Evolutionary conservation across 2,888 invertebrate species (phyloP).

Genomic region (Unio delphinus): DNA sequence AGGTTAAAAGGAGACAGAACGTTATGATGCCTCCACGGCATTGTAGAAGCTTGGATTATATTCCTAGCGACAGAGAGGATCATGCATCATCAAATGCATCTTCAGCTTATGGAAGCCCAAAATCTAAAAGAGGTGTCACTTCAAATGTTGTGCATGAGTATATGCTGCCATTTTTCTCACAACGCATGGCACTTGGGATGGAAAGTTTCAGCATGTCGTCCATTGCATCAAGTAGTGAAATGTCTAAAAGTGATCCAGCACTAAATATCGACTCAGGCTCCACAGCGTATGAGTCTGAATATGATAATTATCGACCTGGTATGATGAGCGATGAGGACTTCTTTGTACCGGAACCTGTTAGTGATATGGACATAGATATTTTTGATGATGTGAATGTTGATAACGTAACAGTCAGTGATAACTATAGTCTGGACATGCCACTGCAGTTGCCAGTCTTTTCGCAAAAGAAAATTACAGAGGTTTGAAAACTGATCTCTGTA

Average conservation of each 20-base stretch:
- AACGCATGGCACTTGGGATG: conserved; percentile 44
- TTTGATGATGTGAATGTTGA: conserved; percentile 69
- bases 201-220: conserved; percentile 69
- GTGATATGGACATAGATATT: conserved; percentile 70
- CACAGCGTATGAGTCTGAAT: conserved; percentile 83
- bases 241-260: conserved; percentile 68
- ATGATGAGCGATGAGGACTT: conserved; percentile 72
- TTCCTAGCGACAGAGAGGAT: conserved; percentile 68
- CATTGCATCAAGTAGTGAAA: conserved; percentile 67
- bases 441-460: conserved; percentile 40
- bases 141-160: conserved; percentile 31
- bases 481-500: conserved; percentile 25
- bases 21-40: conserved; percentile 60
- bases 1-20: conserved; percentile 61
- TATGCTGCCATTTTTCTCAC: conserved; percentile 54
- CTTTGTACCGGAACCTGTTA: conserved; percentile 67
- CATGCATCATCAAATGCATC: conserved; percentile 49
- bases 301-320: conserved; percentile 78
- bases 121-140: conserved; percentile 35
- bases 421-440: conserved; percentile 66
- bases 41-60: conserved; percentile 68
- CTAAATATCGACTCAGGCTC: conserved; percentile 67
- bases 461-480: conserved; percentile 61
- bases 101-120: conserved; percentile 61
- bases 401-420: conserved; percentile 68